Base-by-base conservation (phyloP, 2,888 invertebrate species). In the Escarpia spicata region DNA sequence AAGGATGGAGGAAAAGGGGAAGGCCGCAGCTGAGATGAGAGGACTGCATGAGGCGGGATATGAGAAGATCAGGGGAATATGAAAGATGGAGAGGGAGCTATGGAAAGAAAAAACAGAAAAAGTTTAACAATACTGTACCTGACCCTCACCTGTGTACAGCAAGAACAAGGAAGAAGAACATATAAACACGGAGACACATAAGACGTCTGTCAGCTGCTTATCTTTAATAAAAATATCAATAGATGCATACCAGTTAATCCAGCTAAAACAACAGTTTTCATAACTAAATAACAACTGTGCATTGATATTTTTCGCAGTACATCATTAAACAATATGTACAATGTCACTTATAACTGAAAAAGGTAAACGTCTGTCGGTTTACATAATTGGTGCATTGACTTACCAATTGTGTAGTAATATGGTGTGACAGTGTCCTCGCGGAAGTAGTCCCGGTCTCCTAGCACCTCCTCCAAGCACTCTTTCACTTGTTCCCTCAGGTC, bases 381-480 rank as follows among this genome's bases (percentile, higher is more conserved):
- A 75, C 75, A 26, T 15, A 19, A 75, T 2, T 75, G 75, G n/a
- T 26, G 19, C 75, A 75, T 26, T 75, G 26, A 94, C 94, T 93
- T 92, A 94, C 94, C 92, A 45, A 94, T 92, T 43, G 92, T 92
- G 91, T 94, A 93, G 92, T 90, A 93, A 92, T 94, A 94, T 15
- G 94, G 94, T 19, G 93, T 93, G 92, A 92, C 91, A 8, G 92
- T 93, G 43, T 91, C 91, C 4, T 91, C 15, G 10, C 91, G 75
- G 31, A 93, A 92, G 90, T 92, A 94, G 15, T 93, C 75, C 43
- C 91, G 37, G 91, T 93, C 93, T 45, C 93, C 93, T 3, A 94
- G 90, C 10, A 92, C 93, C 75, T 93, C 93, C 8, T n/a, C 52
- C 15, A 94, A 45, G 10, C 92, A 92, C 0, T 91, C 52, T 26